Percentiles rank a stretch among this genome's conserved stretches.
Evolutionary conservation across 2,888 invertebrate species (phyloP).

Genomic region (Oxytorus armatus): DNA sequence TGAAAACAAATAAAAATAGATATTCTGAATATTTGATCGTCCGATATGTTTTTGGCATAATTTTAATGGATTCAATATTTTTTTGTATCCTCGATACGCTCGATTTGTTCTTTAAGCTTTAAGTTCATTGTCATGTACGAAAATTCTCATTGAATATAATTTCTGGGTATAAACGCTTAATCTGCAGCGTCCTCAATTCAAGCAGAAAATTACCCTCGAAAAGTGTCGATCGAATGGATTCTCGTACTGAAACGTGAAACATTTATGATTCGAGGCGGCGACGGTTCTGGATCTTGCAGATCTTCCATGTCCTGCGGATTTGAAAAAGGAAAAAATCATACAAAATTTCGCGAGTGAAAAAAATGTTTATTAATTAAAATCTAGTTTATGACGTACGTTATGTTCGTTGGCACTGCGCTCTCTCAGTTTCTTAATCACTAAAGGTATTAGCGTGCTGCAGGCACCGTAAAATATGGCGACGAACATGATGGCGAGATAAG

Average conservation of each 20-base stretch:
- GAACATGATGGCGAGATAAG: constrained; percentile 72
- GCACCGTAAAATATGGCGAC: constrained; percentile 30
- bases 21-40: too few species aligned
- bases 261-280: constrained; percentile 71
- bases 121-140: too few species aligned
- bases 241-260: constrained; percentile 79
- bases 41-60: too few species aligned
- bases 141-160: not conserved
- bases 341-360: constrained; percentile 7
- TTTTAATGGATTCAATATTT: too few species aligned
- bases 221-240: constrained; percentile 82
- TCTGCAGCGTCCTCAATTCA: not conserved
- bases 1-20: too few species aligned
- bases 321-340: constrained; percentile 24
- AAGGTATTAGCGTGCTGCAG: constrained; percentile 50
- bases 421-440: constrained; percentile 41
- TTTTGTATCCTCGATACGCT: too few species aligned
- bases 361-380: constrained; percentile 8
- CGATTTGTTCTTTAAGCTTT: too few species aligned
- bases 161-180: not conserved
- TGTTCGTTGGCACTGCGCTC: constrained; percentile 31
- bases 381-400: constrained; percentile 37
- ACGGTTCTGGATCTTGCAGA: constrained; percentile 75
- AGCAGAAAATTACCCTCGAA: constrained; percentile 81
- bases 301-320: constrained; percentile 78